These are phyloP conservation scores for Amblyjoppa fuscipennis DNA, from an alignment of 2,888 invertebrate genomes.

Conservation along the genomic window DNA sequence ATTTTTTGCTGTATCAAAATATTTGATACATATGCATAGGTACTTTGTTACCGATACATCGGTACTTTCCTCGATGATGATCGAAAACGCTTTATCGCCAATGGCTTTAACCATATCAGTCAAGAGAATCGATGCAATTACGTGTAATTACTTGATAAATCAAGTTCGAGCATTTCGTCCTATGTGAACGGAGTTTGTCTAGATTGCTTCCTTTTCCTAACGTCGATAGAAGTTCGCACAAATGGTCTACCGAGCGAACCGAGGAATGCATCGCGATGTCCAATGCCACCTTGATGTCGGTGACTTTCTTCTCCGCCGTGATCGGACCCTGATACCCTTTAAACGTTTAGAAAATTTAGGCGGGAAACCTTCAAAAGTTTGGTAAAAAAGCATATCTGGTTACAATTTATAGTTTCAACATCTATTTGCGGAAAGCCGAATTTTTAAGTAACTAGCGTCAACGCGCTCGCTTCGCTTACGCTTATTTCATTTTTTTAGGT, in stretches of 20 bases:
- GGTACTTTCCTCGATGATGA: slow-evolving; percentile 70
- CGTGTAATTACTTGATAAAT: slow-evolving; percentile 50
- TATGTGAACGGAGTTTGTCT: slow-evolving; percentile 58
- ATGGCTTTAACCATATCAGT: slow-evolving; percentile 64
- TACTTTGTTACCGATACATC: slow-evolving; percentile 68
- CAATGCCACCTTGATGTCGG: slow-evolving; percentile 63
- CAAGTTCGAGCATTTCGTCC: slow-evolving; percentile 70
- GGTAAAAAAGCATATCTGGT: no score
- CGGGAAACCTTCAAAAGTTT: no score
- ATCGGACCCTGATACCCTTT: background rate
- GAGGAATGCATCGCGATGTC: slow-evolving; percentile 65
- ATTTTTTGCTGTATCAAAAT: slow-evolving; percentile 58
- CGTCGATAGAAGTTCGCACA: slow-evolving; percentile 58
- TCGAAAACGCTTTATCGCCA: slow-evolving; percentile 56
- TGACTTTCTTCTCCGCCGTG: slow-evolving; percentile 24
- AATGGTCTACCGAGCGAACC: slow-evolving; percentile 66
- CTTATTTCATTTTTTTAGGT: no score
- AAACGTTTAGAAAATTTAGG: background rate
- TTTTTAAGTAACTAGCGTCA: no score
- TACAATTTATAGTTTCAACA: no score
- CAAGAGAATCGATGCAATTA: slow-evolving; percentile 64
- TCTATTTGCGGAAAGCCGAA: no score
- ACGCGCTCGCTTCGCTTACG: no score
- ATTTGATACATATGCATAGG: slow-evolving; percentile 63
- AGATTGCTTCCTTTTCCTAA: slow-evolving; percentile 54